Evolutionary conservation across 2,797 vertebrate species (phyloP), one percentile per base, ranked within the genome.

Genomic region (Neoniphon sammara): DNA sequence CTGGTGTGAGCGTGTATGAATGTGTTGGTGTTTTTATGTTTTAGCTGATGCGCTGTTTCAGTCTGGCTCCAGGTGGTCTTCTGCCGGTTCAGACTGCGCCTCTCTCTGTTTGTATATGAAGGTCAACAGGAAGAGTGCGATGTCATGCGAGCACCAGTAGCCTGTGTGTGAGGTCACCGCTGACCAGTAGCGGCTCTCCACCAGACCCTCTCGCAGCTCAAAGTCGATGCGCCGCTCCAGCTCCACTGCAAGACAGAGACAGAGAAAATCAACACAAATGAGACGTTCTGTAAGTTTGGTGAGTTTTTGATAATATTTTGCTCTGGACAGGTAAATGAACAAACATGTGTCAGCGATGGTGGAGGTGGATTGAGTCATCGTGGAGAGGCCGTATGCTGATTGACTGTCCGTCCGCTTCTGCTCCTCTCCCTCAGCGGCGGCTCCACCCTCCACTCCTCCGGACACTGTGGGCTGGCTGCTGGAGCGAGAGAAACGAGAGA

Each of bases 121-220:
- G 66, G 97, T 97, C 75, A 99, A 92, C 20, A 99, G 94, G 88
- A 99, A 99, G 31, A 99, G 96, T 0, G 98, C 97, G 15, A 99
- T 95, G 73, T 99, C 98, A 84, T 97, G 95, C 5, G 98, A 99
- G 46, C 95, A 97, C 98, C 98, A 99, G 67, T 99, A 99, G 73
- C 96, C 96, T 15, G 98, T 99, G 91, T 99, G 98, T 0, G 98
- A 99, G 0, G 98, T 99, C 90, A 99, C 97, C 0, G 97, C 96
- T 0, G 98, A 99, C 98, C 97, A 99, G 77, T 98, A 99, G 78
- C 98, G 95, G 90, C 96, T 99, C 91, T 99, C 97, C 90, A 99
- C 98, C 12, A 99, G 87, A 75, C 98, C 97, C 90, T 99, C 98
- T 78, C 97, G 92, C 71, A 99, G 96, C 90, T 99, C 98, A 53